phyloP scores from a whole-genome alignment of 2,797 vertebrate species.

The Oryzias sinensis region DNA sequence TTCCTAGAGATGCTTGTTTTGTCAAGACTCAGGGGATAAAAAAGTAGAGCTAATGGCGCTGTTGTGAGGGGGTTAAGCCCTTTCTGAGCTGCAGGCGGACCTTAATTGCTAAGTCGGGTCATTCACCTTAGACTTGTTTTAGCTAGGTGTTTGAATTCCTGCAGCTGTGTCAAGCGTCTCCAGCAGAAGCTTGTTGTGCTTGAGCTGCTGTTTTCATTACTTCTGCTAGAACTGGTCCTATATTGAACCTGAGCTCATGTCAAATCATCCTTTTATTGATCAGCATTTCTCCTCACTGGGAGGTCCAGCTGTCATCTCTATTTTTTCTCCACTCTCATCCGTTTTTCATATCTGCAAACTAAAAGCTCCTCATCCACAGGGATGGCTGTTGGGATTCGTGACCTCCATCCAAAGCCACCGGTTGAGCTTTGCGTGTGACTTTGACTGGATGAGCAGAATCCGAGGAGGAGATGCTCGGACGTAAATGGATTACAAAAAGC shows the following conservation, averaged over 20 bases:
- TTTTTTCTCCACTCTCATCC: constrained; percentile 39
- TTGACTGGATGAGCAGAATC: constrained; percentile 53
- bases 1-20: constrained; percentile 60
- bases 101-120: constrained; percentile 17
- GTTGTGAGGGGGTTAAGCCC: constrained; percentile 36
- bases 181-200: constrained; percentile 3
- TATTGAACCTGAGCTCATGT: constrained; percentile 10
- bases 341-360: constrained; percentile 24
- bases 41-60: no score
- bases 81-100: constrained; percentile 41
- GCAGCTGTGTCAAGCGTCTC: constrained; percentile 29
- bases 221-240: constrained; percentile 20
- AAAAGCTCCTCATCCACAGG: constrained; percentile 36
- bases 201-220: constrained; percentile 12
- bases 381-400: constrained; percentile 57
- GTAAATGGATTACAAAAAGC: constrained; percentile 71
- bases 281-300: no score
- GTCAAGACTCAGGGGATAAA: constrained; percentile 64
- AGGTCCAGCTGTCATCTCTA: not conserved
- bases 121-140: constrained; percentile 22
- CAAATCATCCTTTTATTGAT: no score
- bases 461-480: constrained; percentile 48
- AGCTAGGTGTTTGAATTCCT: constrained; percentile 16
- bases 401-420: constrained; percentile 55
- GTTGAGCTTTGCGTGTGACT: constrained; percentile 51